These are phyloP conservation scores for Andrena bicolor DNA, from an alignment of 2,888 invertebrate species.

Conservation along the genomic window DNA sequence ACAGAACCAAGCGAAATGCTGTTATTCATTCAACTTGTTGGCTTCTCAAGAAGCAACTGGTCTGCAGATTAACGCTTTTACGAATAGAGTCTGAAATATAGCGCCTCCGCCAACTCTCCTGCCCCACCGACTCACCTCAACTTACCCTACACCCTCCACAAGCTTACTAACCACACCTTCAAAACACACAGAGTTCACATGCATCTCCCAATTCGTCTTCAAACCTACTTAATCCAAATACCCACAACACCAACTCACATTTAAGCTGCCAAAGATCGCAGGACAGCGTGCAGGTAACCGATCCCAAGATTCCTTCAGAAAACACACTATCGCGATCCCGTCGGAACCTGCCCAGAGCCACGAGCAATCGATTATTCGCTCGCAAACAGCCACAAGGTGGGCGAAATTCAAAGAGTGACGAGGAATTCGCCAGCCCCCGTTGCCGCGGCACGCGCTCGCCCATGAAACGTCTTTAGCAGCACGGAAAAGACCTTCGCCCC, in stretches of 20 bases:
- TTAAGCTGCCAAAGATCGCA: background rate
- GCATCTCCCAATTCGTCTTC: background rate
- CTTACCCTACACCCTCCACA: background rate
- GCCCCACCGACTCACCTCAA: too few relatives aligned
- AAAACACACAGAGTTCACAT: background rate
- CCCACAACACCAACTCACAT: background rate
- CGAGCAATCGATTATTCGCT: constrained; percentile 8
- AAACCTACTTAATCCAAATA: background rate
- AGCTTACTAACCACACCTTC: background rate
- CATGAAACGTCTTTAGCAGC: background rate
- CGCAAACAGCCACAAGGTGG: background rate
- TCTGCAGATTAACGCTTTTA: too few relatives aligned
- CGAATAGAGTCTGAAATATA: too few relatives aligned
- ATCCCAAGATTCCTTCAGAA: background rate
- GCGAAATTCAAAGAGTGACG: background rate
- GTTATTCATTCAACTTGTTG: too few relatives aligned
- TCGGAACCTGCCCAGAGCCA: background rate
- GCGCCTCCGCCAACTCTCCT: too few relatives aligned
- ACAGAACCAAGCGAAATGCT: too few relatives aligned
- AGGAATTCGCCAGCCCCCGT: background rate
- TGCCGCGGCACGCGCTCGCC: background rate
- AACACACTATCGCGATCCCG: background rate
- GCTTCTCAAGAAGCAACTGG: too few relatives aligned
- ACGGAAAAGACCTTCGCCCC: background rate
- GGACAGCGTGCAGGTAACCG: background rate